Evolutionary conservation across 2,888 invertebrate species (phyloP), one percentile per base, ranked within the genome.

Genomic region (Clusia tigrina): DNA sequence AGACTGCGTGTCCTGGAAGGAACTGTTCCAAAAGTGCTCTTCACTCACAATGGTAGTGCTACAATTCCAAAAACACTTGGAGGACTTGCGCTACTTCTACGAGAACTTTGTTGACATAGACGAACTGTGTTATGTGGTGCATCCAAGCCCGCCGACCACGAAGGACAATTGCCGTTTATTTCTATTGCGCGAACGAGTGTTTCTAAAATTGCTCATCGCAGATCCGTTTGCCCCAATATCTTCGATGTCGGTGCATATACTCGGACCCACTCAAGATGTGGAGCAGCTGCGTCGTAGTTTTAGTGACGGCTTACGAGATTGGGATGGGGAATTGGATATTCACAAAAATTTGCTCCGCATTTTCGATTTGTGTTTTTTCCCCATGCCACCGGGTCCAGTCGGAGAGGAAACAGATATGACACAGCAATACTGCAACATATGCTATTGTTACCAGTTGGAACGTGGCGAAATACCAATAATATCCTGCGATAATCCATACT

Each of bases 321-420:
- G 83, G 83, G 82, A 82, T 63, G 26, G 68, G 0, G 82, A 83
- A 18, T 60, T 82, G 54, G 80, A 83, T 67, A 76, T 82, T 32
- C 80, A 83, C 64, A 78, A 78, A 62, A 83, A 83, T 69, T 71
- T 83, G n/a, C 64, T 83, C 54, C 78, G 80, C 20, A 82, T 82
- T 2, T 83, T 84, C 46, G 81, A 82, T 65, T 66, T 83, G 52
- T 80, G 82, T 53, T 83, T 76, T 63, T 84, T 83, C 64, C 83
- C 84, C 5, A 81, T 81, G 80, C 72, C 74, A 1, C 62, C 69
- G 5, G 54, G 32, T 12, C 53, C 23, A 48, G 25, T 52, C 2
- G 60, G 58, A 32, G 60, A 60, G 22, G 60, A 66, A 0, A 55
- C 58, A 18, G 60, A 66, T 0, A 54, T 62, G 2, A 66, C 69